Evolutionary conservation across 2,797 vertebrate genomes (phyloP), one percentile per base, ranked within the genome.

Genomic region (Danio kyathit): DNA sequence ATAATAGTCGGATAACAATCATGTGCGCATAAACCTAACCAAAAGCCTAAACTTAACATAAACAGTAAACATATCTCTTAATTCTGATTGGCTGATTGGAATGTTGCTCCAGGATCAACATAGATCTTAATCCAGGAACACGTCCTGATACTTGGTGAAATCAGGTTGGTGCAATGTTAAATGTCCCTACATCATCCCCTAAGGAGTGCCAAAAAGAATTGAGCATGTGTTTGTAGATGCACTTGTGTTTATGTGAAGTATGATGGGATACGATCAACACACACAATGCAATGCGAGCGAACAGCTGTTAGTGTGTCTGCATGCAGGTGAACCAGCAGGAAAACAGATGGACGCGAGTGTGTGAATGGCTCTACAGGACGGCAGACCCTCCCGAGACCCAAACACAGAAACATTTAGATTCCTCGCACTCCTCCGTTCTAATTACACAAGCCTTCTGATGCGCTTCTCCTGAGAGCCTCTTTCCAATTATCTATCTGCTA

Each of bases 401-500:
- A 78, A 49, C 44, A 59, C 54, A 71, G 56, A 79, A 73, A 80
- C 78, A 80, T 72, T 80, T 73, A 63, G 57, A 72, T 80, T 80
- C 78, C 40, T 73, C 78, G 72, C 69, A 64, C 78, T 80, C 78
- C 17, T 72, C 54, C 48, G 13, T 29, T 73, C 77, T 80, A 73
- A 80, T 80, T 80, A 80, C 69, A 56, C 77, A 29, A 73, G 38
- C 57, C 46, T 40, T 78, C 65, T 60, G 76, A 69, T 70, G 64
- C 63, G 19, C 74, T 60, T 69, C 76, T 78, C 76, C 52, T 13
- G 76, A 79, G 76, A 79, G 56, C 38, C 67, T 64, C 77, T 52
- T 64, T 72, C 77, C 77, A 80, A 80, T 80, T 80, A 80, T 80
- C 69, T 72, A 21, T 73, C 67, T 72, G 46, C 77, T 61, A 72